These are phyloP conservation scores for Oscarella lobularis DNA, from an alignment of 37 sponge, comb jelly and placozoan species.

Conservation along the genomic window DNA sequence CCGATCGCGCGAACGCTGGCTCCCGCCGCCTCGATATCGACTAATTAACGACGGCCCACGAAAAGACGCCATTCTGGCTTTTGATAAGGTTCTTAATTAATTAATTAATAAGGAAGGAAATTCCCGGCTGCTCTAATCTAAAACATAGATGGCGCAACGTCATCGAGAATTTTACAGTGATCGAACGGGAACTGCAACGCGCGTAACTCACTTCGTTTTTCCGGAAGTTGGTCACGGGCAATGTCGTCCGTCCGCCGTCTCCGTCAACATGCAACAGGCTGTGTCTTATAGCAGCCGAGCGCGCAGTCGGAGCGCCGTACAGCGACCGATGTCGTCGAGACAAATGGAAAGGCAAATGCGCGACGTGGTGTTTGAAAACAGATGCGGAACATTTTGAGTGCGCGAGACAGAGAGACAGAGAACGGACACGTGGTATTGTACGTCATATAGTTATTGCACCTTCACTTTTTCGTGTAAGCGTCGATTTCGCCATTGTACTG, in stretches of 20 bases:
- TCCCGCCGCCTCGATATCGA: constrained; percentile 8
- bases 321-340: neutral
- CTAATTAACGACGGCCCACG: constrained; percentile 3
- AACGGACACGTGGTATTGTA: no score
- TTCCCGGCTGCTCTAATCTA: neutral
- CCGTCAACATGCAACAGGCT: no score
- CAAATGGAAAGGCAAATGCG: neutral
- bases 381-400: neutral
- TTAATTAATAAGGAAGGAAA: neutral
- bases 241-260: neutral
- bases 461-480: no score
- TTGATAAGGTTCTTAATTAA: neutral
- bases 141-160: constrained; percentile 8
- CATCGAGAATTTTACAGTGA: constrained; percentile 18
- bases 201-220: constrained; percentile 11
- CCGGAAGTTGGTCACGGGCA: neutral
- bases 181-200: constrained; percentile 3
- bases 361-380: neutral
- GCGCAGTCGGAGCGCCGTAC: no score
- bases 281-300: no score
- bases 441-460: no score
- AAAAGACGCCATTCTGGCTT: neutral
- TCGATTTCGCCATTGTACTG: no score
- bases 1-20: constrained; percentile 12
- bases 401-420: no score